Percentiles rank a stretch among this genome's conserved stretches.
These are phyloP conservation scores for Philhelius pedissequus DNA, from an alignment of 2,888 invertebrate species.

Conservation along the genomic window DNA sequence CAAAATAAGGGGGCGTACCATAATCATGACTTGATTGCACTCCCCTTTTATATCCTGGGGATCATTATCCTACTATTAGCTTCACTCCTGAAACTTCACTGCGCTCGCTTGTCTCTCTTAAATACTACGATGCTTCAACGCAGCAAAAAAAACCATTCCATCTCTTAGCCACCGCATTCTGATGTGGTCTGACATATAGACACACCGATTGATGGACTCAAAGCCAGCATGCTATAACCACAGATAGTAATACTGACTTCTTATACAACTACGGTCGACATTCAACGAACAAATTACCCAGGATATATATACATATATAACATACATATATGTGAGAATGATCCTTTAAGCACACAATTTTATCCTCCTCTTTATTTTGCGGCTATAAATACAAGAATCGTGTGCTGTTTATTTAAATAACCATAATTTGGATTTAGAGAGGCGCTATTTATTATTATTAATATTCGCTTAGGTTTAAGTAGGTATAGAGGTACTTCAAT, in stretches of 20 bases:
- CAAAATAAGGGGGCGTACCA: conserved; percentile 75
- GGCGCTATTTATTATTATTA: conserved; percentile 68
- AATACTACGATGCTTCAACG: background rate
- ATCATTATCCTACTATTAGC: conserved; percentile 67
- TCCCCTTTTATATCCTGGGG: conserved; percentile 65
- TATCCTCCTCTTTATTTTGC: conserved; percentile 34
- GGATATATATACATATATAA: no score
- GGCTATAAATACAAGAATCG: conserved; percentile 73
- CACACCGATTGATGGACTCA: conserved; percentile 44
- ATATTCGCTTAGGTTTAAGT: background rate
- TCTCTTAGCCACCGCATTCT: conserved; percentile 60
- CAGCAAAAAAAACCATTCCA: conserved; percentile 18
- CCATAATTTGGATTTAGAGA: conserved; percentile 75
- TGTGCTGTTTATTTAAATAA: conserved; percentile 79
- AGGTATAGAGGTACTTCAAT: background rate
- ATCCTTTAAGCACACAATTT: conserved; percentile 53
- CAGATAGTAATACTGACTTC: background rate
- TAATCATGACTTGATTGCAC: conserved; percentile 77
- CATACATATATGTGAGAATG: conserved; percentile 16
- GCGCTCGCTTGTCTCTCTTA: background rate
- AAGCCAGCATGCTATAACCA: background rate
- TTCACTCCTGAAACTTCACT: conserved; percentile 51
- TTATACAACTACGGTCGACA: conserved; percentile 4
- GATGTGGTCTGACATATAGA: conserved; percentile 53
- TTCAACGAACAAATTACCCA: conserved; percentile 41